These are phyloP conservation scores for Danionella cerebrum DNA, from an alignment of 2,113 vertebrate genomes.

Conservation along the genomic window DNA sequence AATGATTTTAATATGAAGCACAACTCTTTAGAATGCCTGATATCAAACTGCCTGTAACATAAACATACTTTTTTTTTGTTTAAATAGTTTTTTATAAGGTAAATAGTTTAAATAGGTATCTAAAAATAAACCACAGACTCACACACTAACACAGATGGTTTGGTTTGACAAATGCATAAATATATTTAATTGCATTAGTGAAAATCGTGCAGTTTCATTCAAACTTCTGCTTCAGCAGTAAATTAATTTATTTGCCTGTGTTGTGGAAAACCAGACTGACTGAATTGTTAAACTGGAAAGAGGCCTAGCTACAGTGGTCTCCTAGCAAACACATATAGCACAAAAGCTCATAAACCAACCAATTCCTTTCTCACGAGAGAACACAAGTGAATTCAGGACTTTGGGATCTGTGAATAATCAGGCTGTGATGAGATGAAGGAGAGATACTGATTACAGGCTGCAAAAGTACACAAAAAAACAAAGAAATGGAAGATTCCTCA, in stretches of 20 bases:
- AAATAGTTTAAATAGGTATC: no score
- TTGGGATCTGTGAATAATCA: conserved; percentile 46
- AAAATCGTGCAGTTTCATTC: neutral
- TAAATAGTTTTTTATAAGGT: no score
- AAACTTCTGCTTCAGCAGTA: conserved; percentile 9
- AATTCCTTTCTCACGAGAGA: conserved; percentile 42
- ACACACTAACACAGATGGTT: neutral
- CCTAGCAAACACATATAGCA: conserved; percentile 20
- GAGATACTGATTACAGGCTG: conserved; percentile 40
- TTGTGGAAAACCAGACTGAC: neutral
- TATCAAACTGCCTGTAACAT: no score
- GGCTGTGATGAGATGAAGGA: conserved; percentile 31
- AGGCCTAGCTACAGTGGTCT: conserved; percentile 10
- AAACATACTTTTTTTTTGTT: no score
- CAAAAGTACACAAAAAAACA: conserved; percentile 27
- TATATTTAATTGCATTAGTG: neutral
- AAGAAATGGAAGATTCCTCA: conserved; percentile 1
- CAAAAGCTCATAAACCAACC: conserved; percentile 32
- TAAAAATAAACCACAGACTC: neutral
- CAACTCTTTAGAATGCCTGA: no score
- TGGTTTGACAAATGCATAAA: no score
- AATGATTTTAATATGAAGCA: no score
- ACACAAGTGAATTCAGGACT: conserved; percentile 35
- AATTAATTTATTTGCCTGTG: neutral
- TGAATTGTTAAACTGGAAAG: conserved; percentile 26